A percentile compares a stretch with the other conserved stretches of the same genome.
Conservation (phyloP, 1,140 invertebrate species). For the Formica selysi region DNA sequence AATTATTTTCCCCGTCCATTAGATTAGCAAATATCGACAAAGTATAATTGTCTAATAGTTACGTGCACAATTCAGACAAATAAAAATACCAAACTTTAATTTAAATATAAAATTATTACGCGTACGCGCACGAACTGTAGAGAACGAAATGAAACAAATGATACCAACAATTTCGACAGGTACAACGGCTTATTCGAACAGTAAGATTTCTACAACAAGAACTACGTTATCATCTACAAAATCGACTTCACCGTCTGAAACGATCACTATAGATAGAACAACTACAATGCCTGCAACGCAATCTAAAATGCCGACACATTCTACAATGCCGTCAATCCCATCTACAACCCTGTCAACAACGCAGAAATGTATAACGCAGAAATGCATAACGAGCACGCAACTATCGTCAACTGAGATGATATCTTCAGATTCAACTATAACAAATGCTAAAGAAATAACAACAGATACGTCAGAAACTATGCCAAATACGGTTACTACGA, state of each 20-base stretch:
- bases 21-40: background rate
- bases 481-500: background rate
- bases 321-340: too few species aligned
- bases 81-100: background rate
- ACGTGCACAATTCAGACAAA: background rate
- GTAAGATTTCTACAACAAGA: background rate
- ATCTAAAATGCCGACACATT: background rate
- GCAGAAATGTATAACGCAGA: background rate
- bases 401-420: background rate
- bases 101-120: background rate
- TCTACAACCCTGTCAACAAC: background rate
- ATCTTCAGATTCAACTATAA: background rate
- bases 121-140: background rate
- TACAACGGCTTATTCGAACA: background rate
- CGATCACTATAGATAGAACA: background rate
- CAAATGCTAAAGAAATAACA: background rate
- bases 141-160: background rate
- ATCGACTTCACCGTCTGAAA: background rate
- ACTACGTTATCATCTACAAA: background rate
- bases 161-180: background rate
- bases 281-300: background rate
- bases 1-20: background rate
- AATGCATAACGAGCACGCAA: background rate
- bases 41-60: slow-evolving; percentile 1
- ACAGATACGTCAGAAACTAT: background rate